These are phyloP conservation scores for Malacoraja senta DNA, from an alignment of 2,797 vertebrate species.

Conservation along the genomic window DNA sequence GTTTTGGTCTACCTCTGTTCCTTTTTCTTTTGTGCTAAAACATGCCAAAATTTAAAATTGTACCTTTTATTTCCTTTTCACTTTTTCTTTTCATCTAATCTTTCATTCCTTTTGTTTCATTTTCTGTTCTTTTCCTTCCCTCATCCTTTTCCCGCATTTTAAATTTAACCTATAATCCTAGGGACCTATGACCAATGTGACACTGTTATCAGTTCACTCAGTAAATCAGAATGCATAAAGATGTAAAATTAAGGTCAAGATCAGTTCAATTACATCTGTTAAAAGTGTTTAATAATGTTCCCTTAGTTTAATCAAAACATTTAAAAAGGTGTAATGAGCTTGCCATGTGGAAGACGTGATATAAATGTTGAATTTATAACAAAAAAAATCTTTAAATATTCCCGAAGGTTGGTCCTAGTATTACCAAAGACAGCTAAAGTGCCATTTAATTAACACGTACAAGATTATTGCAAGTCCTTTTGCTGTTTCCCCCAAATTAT, in stretches of 20 bases:
- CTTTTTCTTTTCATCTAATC: background rate
- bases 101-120: background rate
- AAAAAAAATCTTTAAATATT: background rate
- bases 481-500: background rate
- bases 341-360: background rate
- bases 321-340: background rate
- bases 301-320: background rate
- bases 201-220: background rate
- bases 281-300: background rate
- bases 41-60: background rate
- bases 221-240: background rate
- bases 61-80: background rate
- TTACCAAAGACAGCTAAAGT: background rate
- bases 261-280: background rate
- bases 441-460: background rate
- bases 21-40: background rate
- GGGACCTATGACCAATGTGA: background rate
- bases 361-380: conserved; percentile 10
- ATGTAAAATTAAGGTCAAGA: background rate
- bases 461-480: background rate
- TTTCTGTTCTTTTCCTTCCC: background rate
- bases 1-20: no score
- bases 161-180: background rate
- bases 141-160: background rate
- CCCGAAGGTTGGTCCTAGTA: background rate